phyloP scores from a whole-genome alignment of 1,140 invertebrate genomes.

The Zaprionus gabonicus region DNA sequence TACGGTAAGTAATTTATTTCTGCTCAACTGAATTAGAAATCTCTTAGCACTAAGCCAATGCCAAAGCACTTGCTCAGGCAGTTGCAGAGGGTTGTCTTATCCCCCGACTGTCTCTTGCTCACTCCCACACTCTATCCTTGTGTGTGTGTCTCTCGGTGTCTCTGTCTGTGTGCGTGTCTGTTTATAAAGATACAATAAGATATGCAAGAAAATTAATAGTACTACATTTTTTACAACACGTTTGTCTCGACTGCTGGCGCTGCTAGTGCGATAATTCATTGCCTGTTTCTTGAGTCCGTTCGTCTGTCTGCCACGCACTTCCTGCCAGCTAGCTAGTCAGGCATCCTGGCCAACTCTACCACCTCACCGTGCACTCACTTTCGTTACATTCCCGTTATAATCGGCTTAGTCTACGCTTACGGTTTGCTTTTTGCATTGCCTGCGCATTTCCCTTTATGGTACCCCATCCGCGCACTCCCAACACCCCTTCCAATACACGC shows the following conservation, averaged over 20 bases:
- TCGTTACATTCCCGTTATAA: conserved; percentile 77
- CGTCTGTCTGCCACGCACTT: conserved; percentile 67
- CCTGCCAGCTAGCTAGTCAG: conserved; percentile 47
- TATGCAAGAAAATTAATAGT: conserved; percentile 82
- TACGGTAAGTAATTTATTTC: conserved; percentile 83
- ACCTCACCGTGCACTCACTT: conserved; percentile 34
- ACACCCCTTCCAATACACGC: background rate
- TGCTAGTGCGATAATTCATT: conserved; percentile 80
- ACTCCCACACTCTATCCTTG: no score
- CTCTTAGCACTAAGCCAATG: conserved; percentile 80
- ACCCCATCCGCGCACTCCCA: background rate
- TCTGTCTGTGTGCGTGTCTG: conserved; percentile 56
- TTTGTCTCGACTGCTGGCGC: conserved; percentile 76
- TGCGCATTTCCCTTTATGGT: conserved; percentile 55
- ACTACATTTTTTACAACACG: conserved; percentile 82
- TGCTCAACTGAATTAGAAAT: conserved; percentile 83
- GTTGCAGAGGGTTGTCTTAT: conserved; percentile 28
- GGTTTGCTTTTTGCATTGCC: conserved; percentile 81
- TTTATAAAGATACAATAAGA: conserved; percentile 82
- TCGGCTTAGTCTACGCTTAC: conserved; percentile 81
- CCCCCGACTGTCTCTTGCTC: background rate
- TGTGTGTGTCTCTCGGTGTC: background rate
- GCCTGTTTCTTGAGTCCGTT: conserved; percentile 50
- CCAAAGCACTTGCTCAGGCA: conserved; percentile 39
- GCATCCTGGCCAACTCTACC: conserved; percentile 24